Conservation (phyloP, 2,113 vertebrate genomes). For the Sula dactylatra region DNA sequence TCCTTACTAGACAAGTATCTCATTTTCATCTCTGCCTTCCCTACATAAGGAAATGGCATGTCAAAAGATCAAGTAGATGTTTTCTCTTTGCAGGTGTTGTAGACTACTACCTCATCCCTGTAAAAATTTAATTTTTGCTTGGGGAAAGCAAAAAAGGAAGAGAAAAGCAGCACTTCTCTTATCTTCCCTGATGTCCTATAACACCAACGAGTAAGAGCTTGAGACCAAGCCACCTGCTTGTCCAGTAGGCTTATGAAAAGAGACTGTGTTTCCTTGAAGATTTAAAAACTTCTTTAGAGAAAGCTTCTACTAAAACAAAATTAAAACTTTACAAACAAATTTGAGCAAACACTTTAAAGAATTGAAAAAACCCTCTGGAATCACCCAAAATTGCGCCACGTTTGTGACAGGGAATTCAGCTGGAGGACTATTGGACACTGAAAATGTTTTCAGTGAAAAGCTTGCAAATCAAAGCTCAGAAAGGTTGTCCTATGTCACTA, state of each 20-base stretch:
- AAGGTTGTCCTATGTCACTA: neutral
- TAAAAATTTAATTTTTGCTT: constrained; percentile 43
- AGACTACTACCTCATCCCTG: constrained; percentile 20
- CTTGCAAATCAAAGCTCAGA: neutral
- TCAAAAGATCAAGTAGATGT: constrained; percentile 3
- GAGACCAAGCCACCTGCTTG: constrained; percentile 27
- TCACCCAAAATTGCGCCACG: neutral
- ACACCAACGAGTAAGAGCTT: neutral
- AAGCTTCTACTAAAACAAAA: neutral
- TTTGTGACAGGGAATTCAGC: neutral
- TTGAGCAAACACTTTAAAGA: neutral
- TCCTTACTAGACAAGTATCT: neutral
- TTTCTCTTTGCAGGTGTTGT: constrained; percentile 8
- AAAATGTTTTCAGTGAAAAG: neutral
- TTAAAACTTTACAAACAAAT: neutral
- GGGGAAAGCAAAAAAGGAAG: constrained; percentile 17
- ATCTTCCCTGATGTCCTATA: constrained; percentile 26
- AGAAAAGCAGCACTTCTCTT: constrained; percentile 29
- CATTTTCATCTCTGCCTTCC: neutral
- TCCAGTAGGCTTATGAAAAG: neutral
- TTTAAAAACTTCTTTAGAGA: neutral
- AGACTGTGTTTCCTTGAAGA: neutral
- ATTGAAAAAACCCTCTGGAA: neutral
- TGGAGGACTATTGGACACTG: neutral
- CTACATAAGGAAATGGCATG: neutral